Conservation (phyloP, 2,888 invertebrate species). For the Morinoia aosen region DNA sequence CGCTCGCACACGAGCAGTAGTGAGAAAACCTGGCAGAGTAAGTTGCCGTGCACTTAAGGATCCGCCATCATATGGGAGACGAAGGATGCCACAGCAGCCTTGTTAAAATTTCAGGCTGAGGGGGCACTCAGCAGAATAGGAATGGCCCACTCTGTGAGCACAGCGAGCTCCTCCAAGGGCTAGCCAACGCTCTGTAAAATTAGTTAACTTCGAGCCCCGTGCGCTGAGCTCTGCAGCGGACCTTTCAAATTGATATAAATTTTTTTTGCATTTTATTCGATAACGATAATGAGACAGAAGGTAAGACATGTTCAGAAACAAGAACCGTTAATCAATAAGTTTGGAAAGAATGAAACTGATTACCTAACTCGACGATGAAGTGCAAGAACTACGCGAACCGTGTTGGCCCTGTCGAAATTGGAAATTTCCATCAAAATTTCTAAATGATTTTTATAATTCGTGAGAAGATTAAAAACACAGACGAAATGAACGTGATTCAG, state of each 20-base stretch:
- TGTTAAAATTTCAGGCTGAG: slow-evolving; percentile 37
- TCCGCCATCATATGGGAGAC: background rate
- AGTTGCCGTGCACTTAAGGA: background rate
- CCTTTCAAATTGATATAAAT: background rate
- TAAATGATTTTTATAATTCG: too few relatives aligned
- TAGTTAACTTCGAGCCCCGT: background rate
- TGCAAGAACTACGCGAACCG: too few relatives aligned
- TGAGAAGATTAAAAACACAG: too few relatives aligned
- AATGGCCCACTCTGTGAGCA: background rate
- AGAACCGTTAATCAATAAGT: too few relatives aligned
- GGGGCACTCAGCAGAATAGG: slow-evolving; percentile 34
- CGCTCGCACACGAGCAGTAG: background rate
- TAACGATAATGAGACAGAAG: background rate
- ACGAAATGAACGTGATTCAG: too few relatives aligned
- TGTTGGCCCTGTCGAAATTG: too few relatives aligned
- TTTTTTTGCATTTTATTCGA: background rate
- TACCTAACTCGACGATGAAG: too few relatives aligned
- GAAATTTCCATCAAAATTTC: too few relatives aligned
- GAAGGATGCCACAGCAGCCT: slow-evolving; percentile 26
- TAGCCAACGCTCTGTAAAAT: background rate
- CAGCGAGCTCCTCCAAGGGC: background rate
- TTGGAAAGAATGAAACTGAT: too few relatives aligned
- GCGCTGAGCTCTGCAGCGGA: background rate
- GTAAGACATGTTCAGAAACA: too few relatives aligned
- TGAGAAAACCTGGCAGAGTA: background rate